A percentile compares a stretch with the other conserved stretches of the same genome.
Conservation (phyloP, 2,888 invertebrate genomes). For the Lithophane leautieri region DNA sequence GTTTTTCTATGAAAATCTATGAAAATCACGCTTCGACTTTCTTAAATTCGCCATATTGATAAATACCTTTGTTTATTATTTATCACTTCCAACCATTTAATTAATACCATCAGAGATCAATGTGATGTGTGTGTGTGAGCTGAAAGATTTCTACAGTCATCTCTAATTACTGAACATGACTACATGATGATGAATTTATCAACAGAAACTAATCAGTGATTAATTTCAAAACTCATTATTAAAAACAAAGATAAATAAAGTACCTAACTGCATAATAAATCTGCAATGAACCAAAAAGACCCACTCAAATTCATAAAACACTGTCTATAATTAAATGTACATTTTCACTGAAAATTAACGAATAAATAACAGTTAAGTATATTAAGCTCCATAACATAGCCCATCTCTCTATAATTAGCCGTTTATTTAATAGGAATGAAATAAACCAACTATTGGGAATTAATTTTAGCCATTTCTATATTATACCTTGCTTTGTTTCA, state of each 20-base stretch:
- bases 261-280: not conserved
- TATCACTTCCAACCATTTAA: not conserved
- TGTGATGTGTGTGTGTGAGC: no score
- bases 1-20: not conserved
- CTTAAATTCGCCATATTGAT: not conserved
- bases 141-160: no score
- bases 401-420: conserved; percentile 49
- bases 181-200: not conserved
- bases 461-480: conserved; percentile 35
- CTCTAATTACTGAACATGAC: no score
- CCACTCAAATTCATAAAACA: not conserved
- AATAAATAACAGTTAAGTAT: conserved; percentile 34
- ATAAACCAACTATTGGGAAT: conserved; percentile 50
- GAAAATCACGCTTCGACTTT: not conserved
- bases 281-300: not conserved
- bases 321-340: not conserved
- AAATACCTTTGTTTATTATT: not conserved
- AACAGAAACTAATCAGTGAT: not conserved
- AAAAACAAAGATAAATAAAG: not conserved
- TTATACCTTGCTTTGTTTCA: conserved; percentile 36
- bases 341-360: conserved; percentile 12
- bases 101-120: no score
- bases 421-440: conserved; percentile 32
- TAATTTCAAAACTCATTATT: not conserved
- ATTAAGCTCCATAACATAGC: conserved; percentile 36